Evolutionary conservation across 2,797 vertebrate species (phyloP), one percentile per base, ranked within the genome.

Genomic region (Betta splendens): DNA sequence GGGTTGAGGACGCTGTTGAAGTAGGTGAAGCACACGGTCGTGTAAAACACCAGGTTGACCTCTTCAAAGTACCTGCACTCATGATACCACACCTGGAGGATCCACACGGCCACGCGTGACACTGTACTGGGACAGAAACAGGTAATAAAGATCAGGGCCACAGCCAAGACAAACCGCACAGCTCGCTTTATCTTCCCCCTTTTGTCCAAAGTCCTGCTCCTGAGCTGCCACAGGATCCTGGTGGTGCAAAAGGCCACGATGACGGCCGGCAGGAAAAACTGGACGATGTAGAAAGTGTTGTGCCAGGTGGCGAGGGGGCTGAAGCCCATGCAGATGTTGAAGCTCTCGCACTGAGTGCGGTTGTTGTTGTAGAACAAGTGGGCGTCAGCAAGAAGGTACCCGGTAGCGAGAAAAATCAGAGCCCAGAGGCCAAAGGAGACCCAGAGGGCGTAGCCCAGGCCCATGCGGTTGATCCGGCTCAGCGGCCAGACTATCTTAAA

Each of bases 1-100:
- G 93, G 93, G 70, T 93, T 93, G 26, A 93, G 89, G 48, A 92
- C 91, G 1, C 92, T 93, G 78, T 93, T 92, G 62, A 93, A 92
- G 72, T 94, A 93, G 4, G 93, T 93, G 56, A 93, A 88, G 53
- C 90, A 91, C 42, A 93, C 89, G 0, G 92, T 81, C 0, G 88
- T 86, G 77, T 92, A 93, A 75, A 94, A 94, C 0, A 90, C 89
- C 51, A 93, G 75, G 66, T 90, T 93, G 61, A 79, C 88, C 20
- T 83, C 61, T n/a, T 70, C 23, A 23, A 92, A 93, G 71, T 87
- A 44, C 0, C 18, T 26, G 56, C 93, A 93, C 13, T 93, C 88
- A 0, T 59, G 15, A 6, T 91, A 84, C 91, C 90, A 89, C 1
- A 29, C 50, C 67, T 92, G 90, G 1, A 93, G 85, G 54, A 93